A percentile compares a stretch with the other conserved stretches of the same genome.
Evolutionary conservation across 2,888 invertebrate genomes (phyloP).

Genomic region (Tinea semifulvella): DNA sequence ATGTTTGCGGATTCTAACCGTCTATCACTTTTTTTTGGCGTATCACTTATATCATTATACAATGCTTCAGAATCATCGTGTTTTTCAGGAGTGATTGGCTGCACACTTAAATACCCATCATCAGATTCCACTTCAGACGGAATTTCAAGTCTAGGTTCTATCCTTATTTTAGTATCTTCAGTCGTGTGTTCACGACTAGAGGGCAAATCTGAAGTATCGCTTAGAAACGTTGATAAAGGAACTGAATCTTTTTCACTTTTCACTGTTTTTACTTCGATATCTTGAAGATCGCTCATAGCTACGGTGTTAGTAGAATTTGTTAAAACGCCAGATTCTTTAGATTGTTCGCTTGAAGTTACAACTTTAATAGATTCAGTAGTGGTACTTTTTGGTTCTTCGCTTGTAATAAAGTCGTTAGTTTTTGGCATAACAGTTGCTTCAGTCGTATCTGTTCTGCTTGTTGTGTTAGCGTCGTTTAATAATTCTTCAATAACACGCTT

Average conservation of each 20-base stretch:
- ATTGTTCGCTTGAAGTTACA: not conserved
- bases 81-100: conserved; percentile 38
- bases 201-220: conserved; percentile 53
- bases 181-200: conserved; percentile 20
- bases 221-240: conserved; percentile 42
- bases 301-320: not conserved
- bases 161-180: conserved; percentile 11
- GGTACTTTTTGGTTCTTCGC: conserved; percentile 1
- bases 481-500: no score
- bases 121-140: conserved; percentile 13
- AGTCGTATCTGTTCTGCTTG: not conserved
- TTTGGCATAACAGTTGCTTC: conserved; percentile 18
- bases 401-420: conserved; percentile 16
- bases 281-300: not conserved
- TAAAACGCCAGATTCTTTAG: not conserved
- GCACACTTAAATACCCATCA: conserved; percentile 42
- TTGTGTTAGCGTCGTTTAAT: not conserved
- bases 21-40: conserved; percentile 55
- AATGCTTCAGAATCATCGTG: conserved; percentile 30
- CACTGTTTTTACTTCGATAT: not conserved
- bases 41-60: conserved; percentile 56
- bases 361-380: conserved; percentile 1
- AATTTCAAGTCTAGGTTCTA: conserved; percentile 11
- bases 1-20: conserved; percentile 47
- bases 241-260: conserved; percentile 24